phyloP scores from a whole-genome alignment of 1,140 invertebrate genomes.

The Nixonia krombeini region DNA sequence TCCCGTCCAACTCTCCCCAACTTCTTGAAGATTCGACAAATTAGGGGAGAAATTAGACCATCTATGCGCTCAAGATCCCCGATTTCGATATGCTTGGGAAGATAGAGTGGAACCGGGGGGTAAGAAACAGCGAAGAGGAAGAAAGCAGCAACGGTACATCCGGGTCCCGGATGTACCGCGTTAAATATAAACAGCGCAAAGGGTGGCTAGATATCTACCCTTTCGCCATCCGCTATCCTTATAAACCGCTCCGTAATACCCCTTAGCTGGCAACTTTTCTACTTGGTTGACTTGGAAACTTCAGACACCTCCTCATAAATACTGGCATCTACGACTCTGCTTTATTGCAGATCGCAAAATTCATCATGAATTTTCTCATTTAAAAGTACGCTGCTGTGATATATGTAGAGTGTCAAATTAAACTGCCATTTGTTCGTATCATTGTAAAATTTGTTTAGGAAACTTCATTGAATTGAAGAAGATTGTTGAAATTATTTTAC shows the following conservation, averaged over 20 bases:
- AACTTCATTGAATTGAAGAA: no score
- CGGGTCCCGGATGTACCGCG: conserved; percentile 48
- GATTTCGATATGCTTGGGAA: conserved; percentile 28
- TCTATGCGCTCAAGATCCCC: conserved; percentile 36
- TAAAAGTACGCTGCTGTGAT: no score
- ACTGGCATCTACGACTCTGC: conserved; percentile 8
- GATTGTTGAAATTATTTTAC: no score
- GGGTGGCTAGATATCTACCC: conserved; percentile 37
- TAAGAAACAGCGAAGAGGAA: conserved; percentile 29
- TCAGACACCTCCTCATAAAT: conserved; percentile 30
- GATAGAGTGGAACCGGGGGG: conserved; percentile 35
- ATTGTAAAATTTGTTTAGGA: no score
- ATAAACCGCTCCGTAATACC: conserved; percentile 39
- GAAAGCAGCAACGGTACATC: conserved; percentile 20
- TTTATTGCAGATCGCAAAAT: conserved; percentile 14
- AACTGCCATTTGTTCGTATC: no score
- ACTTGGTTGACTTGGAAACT: conserved; percentile 39
- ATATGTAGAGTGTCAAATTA: no score
- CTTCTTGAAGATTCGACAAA: conserved; percentile 39
- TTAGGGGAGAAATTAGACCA: conserved; percentile 33
- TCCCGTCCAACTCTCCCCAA: conserved; percentile 23
- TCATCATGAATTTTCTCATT: background rate
- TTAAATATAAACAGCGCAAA: conserved; percentile 50
- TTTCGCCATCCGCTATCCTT: conserved; percentile 24
- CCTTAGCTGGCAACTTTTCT: conserved; percentile 45